phyloP scores from a whole-genome alignment of 2,888 invertebrate species.

The Hemaris fuciformis region DNA sequence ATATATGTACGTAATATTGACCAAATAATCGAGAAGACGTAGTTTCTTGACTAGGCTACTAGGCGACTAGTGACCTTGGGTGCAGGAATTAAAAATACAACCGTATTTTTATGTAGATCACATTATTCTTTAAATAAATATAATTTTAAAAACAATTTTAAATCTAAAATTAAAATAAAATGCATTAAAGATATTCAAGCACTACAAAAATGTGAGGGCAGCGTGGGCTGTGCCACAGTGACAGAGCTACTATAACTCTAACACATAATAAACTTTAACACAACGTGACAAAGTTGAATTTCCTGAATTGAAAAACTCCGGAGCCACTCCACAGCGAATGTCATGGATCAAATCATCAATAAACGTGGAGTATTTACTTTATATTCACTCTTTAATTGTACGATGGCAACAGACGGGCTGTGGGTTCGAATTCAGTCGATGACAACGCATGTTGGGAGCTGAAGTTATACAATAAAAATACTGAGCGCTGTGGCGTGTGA shows the following conservation, averaged over 20 bases:
- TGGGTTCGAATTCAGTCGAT: conserved; percentile 61
- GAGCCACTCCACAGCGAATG: conserved; percentile 51
- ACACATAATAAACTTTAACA: conserved; percentile 29
- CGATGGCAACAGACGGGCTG: conserved; percentile 52
- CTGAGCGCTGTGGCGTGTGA: conserved; percentile 19
- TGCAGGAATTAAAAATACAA: too few species aligned
- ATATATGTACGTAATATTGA: too few species aligned
- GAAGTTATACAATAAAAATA: conserved; percentile 53
- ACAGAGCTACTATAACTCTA: conserved; percentile 42
- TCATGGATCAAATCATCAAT: conserved; percentile 72
- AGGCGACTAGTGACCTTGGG: too few species aligned
- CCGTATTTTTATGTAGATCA: too few species aligned
- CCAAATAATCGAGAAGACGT: too few species aligned
- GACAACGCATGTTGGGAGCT: conserved; percentile 65
- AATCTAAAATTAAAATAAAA: conserved; percentile 18
- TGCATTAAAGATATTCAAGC: conserved; percentile 42
- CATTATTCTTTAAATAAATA: not conserved
- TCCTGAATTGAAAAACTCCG: conserved; percentile 19
- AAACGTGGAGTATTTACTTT: conserved; percentile 75
- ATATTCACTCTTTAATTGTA: conserved; percentile 74
- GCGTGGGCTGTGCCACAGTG: conserved; percentile 57
- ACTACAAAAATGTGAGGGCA: conserved; percentile 49
- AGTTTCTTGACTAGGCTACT: too few species aligned
- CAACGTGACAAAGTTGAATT: conserved; percentile 17
- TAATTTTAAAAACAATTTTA: not conserved